phyloP scores from a whole-genome alignment of 2,888 invertebrate species.

The Ichneumoninae sp. region DNA sequence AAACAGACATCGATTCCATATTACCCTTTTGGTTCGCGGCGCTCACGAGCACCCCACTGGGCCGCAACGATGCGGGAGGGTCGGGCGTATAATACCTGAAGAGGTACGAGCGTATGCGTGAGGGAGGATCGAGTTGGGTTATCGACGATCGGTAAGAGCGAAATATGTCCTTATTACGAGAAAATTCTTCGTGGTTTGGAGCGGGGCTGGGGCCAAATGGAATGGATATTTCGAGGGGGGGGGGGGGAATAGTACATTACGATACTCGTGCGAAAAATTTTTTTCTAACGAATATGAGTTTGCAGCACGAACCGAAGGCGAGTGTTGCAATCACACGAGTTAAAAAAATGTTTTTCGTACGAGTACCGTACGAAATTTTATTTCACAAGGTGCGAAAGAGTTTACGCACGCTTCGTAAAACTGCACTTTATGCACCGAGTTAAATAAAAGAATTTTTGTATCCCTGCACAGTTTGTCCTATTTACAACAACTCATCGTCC shows the following conservation, averaged over 20 bases:
- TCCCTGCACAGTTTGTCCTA: too few relatives aligned
- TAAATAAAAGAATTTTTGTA: not conserved
- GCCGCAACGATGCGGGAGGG: not conserved
- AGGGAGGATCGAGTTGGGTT: constrained; percentile 67
- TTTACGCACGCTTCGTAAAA: too few relatives aligned
- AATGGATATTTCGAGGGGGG: not conserved
- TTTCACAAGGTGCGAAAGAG: too few relatives aligned
- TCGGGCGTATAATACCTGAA: not conserved
- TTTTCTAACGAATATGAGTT: too few relatives aligned
- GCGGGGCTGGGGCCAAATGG: not conserved
- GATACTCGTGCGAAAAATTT: too few relatives aligned
- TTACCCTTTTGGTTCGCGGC: constrained; percentile 69
- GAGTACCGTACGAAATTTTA: too few relatives aligned
- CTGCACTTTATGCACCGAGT: too few relatives aligned
- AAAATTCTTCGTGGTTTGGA: not conserved
- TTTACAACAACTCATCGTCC: too few relatives aligned
- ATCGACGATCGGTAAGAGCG: constrained; percentile 57
- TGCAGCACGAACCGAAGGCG: too few relatives aligned
- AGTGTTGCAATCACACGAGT: too few relatives aligned
- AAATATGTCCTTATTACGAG: constrained; percentile 70
- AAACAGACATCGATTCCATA: constrained; percentile 79
- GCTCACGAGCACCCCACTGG: constrained; percentile 13
- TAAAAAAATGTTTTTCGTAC: too few relatives aligned
- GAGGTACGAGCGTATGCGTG: constrained; percentile 43
- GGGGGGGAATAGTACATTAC: too few relatives aligned